Conservation (phyloP, 53 echinoderm and acorn worm genomes). For the Mesocentrotus franciscanus region DNA sequence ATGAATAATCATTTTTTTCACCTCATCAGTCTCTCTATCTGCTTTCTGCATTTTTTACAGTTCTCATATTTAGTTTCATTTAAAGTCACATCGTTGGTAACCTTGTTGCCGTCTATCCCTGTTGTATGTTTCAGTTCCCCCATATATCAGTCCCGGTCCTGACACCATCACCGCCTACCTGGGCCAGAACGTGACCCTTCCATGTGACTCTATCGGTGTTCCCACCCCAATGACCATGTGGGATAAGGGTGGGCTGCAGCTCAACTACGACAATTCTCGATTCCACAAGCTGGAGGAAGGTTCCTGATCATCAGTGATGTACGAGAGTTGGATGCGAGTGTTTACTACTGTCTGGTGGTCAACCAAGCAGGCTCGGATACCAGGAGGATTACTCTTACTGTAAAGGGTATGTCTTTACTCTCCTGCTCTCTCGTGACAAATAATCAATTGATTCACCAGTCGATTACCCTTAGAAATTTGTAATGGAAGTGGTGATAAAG, state of each 20-base stretch:
- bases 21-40: too few species aligned
- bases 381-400: slow-evolving; percentile 72
- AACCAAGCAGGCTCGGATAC: slow-evolving; percentile 89
- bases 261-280: slow-evolving; percentile 46
- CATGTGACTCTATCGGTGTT: slow-evolving; percentile 90
- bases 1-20: too few species aligned
- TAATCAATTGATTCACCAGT: not conserved
- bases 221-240: slow-evolving; percentile 86
- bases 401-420: slow-evolving; percentile 71
- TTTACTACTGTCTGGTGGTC: slow-evolving; percentile 80
- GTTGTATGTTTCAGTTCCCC: slow-evolving; percentile 77
- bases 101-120: not conserved
- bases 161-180: slow-evolving; percentile 71
- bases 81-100: not conserved
- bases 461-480: not conserved
- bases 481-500: not conserved
- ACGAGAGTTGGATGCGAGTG: slow-evolving; percentile 75
- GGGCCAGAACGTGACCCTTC: slow-evolving; percentile 78
- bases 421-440: too few species aligned
- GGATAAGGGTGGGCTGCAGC: slow-evolving; percentile 81
- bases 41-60: too few species aligned
- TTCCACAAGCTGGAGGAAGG: slow-evolving; percentile 74
- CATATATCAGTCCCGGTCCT: slow-evolving; percentile 78
- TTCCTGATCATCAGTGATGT: slow-evolving; percentile 79
- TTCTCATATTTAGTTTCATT: too few species aligned